phyloP scores from a whole-genome alignment of 2,888 invertebrate species.

The Stenodema calcarata region DNA sequence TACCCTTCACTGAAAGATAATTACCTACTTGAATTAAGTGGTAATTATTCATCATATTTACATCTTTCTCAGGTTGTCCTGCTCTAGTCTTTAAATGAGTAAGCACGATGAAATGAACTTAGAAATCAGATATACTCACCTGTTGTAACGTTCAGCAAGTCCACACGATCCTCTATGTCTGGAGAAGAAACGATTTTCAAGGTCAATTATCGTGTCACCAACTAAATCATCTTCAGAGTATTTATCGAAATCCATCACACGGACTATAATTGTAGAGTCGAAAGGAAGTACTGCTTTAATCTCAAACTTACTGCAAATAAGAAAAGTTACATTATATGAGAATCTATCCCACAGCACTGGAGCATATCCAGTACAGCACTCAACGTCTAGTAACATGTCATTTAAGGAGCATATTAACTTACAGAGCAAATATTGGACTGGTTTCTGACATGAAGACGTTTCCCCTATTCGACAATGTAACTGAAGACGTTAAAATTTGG shows the following conservation, averaged over 20 bases:
- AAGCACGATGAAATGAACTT: not conserved
- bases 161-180: constrained; percentile 82
- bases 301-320: constrained; percentile 80
- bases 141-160: constrained; percentile 71
- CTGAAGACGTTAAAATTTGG: constrained; percentile 72
- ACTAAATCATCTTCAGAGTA: constrained; percentile 76
- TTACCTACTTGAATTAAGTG: too few species aligned
- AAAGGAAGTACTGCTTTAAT: constrained; percentile 75
- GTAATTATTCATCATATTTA: not conserved
- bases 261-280: constrained; percentile 75
- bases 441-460: constrained; percentile 74
- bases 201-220: constrained; percentile 82
- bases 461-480: constrained; percentile 71
- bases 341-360: too few species aligned
- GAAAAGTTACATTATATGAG: too few species aligned
- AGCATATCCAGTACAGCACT: too few species aligned
- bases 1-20: constrained; percentile 68
- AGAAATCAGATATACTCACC: constrained; percentile 64
- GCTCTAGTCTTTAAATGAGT: too few species aligned
- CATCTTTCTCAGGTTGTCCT: too few species aligned
- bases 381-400: too few species aligned
- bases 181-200: constrained; percentile 85
- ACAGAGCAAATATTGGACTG: constrained; percentile 85
- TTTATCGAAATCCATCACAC: constrained; percentile 78
- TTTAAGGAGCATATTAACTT: constrained; percentile 60